phyloP scores from a whole-genome alignment of 1,140 invertebrate species.

The Penaeus chinensis region DNA sequence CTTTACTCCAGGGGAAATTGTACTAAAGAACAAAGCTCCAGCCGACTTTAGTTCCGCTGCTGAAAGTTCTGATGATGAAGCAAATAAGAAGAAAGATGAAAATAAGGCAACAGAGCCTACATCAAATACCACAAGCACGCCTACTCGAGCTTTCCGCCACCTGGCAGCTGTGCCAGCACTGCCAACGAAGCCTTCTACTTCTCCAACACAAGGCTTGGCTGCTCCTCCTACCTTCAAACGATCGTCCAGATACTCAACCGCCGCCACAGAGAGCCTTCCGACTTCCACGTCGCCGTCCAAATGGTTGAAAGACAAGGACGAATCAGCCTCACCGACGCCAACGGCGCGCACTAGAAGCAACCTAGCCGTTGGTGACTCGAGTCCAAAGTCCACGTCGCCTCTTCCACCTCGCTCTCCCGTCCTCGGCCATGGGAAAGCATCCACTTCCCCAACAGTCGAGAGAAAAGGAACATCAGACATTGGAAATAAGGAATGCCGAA shows the following conservation, averaged over 20 bases:
- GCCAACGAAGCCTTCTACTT: conserved; percentile 34
- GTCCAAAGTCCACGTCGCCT: conserved; percentile 42
- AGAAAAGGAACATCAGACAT: background rate
- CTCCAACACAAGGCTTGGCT: conserved; percentile 26
- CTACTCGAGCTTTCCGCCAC: conserved; percentile 45
- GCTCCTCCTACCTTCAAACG: conserved; percentile 43
- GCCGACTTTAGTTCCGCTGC: conserved; percentile 63
- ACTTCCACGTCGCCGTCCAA: conserved; percentile 16
- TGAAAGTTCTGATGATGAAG: conserved; percentile 55
- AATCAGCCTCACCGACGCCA: background rate
- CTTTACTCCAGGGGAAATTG: conserved; percentile 29
- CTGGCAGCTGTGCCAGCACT: conserved; percentile 48
- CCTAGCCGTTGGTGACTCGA: conserved; percentile 28
- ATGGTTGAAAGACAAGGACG: conserved; percentile 40
- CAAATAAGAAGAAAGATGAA: background rate
- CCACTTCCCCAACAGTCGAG: background rate
- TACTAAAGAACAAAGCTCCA: conserved; percentile 59
- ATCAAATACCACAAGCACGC: conserved; percentile 3
- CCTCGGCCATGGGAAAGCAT: conserved; percentile 13
- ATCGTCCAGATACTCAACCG: conserved; percentile 47
- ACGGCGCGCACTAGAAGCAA: background rate
- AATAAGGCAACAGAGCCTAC: background rate
- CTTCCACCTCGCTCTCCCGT: conserved; percentile 47
- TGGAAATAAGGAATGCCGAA: conserved; percentile 61
- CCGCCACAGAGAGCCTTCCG: conserved; percentile 20